Percentiles rank a stretch among this genome's conserved stretches.
Conservation (phyloP, 2,113 vertebrate species). For the Crotalus viridis region DNA sequence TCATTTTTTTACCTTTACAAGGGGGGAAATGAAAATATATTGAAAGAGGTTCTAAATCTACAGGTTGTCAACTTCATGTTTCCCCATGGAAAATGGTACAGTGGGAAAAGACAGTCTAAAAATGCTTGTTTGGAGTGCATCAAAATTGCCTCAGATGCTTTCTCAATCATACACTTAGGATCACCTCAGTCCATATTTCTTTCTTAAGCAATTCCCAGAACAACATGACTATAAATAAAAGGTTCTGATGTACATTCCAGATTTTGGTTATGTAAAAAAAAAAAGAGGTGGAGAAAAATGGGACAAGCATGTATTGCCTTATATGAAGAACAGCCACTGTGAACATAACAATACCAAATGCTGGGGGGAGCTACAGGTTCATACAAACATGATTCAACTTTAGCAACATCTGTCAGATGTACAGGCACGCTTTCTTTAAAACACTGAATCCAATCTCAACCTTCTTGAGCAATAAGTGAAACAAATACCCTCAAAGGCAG, state of each 20-base stretch:
- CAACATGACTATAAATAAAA: background rate
- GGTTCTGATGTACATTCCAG: background rate
- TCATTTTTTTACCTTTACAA: background rate
- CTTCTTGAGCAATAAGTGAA: background rate
- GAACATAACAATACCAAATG: background rate
- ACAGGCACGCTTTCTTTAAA: background rate
- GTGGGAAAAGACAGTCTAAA: background rate
- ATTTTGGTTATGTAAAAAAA: background rate
- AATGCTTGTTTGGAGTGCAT: background rate
- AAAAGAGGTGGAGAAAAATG: background rate
- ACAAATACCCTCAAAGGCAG: slow-evolving; percentile 42
- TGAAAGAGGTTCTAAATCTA: background rate
- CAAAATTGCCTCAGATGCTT: background rate
- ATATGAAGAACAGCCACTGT: background rate
- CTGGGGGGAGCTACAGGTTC: no score
- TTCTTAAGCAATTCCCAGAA: background rate
- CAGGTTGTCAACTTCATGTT: background rate
- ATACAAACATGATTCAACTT: background rate
- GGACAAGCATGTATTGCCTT: background rate
- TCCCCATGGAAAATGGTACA: background rate
- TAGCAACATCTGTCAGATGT: background rate
- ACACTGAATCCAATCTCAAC: background rate
- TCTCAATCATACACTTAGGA: background rate
- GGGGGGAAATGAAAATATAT: background rate
- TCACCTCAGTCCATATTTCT: background rate